A percentile compares a stretch with the other conserved stretches of the same genome.
Conservation (phyloP, 2,888 invertebrate genomes). For the Ophraella communa region DNA sequence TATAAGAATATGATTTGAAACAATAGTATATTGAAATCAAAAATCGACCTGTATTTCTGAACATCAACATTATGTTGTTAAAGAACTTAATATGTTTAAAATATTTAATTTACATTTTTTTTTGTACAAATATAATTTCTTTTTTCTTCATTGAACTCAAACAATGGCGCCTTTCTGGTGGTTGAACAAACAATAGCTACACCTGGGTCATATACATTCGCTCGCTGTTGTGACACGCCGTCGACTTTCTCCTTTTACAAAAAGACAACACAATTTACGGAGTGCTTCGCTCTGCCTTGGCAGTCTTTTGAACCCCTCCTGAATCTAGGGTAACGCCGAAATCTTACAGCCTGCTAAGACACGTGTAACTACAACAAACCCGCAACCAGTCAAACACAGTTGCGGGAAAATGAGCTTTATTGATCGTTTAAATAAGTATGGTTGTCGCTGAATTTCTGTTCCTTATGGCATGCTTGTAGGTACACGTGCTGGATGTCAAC, state of each 20-base stretch:
- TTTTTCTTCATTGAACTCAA: too few species aligned
- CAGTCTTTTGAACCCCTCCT: constrained; percentile 43
- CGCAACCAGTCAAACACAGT: not conserved
- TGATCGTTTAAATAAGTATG: not conserved
- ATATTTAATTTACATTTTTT: too few species aligned
- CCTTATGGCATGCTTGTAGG: not conserved
- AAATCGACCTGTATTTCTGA: too few species aligned
- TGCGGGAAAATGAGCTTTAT: not conserved
- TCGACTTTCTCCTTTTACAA: constrained; percentile 13
- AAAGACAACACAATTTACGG: constrained; percentile 34
- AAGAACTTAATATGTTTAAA: too few species aligned
- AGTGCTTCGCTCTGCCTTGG: constrained; percentile 21
- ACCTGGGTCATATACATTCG: constrained; percentile 2
- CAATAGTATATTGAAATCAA: too few species aligned
- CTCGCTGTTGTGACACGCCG: not conserved
- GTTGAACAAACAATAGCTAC: not conserved
- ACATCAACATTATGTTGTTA: too few species aligned
- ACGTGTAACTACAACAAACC: constrained; percentile 44
- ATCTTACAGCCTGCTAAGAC: constrained; percentile 52
- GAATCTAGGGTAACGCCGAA: constrained; percentile 55
- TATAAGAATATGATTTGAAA: too few species aligned
- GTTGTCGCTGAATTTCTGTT: not conserved
- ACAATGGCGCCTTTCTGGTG: not conserved
- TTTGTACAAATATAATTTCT: too few species aligned
- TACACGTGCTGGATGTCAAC: constrained; percentile 48